A percentile compares a stretch with the other conserved stretches of the same genome.
Evolutionary conservation across 2,113 vertebrate species (phyloP).

Genomic region (Atlantisia rogersi): DNA sequence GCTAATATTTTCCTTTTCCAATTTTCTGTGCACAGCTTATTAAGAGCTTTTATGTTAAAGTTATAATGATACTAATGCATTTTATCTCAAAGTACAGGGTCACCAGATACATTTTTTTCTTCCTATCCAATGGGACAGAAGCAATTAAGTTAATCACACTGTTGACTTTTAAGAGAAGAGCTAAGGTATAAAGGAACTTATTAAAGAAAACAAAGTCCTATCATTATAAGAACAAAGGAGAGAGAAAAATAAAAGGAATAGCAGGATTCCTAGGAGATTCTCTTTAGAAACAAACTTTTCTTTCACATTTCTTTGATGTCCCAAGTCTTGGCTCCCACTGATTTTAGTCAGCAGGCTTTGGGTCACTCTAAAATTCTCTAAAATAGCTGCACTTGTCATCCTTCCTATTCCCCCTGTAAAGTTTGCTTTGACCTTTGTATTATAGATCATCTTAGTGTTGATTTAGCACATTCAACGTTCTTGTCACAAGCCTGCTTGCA

Average conservation of each 20-base stretch:
- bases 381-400: background rate
- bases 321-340: background rate
- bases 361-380: background rate
- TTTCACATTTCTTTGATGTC: background rate
- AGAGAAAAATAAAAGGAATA: background rate
- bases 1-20: background rate
- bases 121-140: background rate
- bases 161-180: background rate
- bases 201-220: background rate
- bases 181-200: background rate
- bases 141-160: background rate
- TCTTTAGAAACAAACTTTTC: background rate
- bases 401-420: background rate
- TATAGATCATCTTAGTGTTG: background rate
- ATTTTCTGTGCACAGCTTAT: background rate
- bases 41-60: background rate
- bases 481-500: background rate
- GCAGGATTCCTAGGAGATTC: background rate
- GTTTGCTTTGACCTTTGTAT: background rate
- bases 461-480: background rate
- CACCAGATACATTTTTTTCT: background rate
- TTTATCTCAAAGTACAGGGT: background rate
- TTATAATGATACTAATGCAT: fast-evolving
- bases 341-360: background rate
- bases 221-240: background rate